Evolutionary conservation across 2,113 vertebrate genomes (phyloP), one percentile per base, ranked within the genome.

Genomic region (Garra rufa): DNA sequence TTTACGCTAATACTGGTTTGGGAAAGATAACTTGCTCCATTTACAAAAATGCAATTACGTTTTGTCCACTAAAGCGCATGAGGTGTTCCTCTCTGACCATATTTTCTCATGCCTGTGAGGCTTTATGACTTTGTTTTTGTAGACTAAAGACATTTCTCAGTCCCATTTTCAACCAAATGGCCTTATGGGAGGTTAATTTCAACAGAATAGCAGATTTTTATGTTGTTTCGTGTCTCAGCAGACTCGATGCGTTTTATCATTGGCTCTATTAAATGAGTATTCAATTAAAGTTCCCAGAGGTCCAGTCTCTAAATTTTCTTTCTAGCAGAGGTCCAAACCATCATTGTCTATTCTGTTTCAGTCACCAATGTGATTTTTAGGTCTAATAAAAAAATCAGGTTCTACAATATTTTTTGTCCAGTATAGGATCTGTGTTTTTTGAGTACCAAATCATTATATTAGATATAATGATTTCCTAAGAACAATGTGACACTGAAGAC

Each of bases 21-120:
- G 19, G 34, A 26, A 84, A 76, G 73, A 76, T 87, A 84, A 75
- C 65, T 61, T 38, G 55, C 69, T 65, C 76, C 57, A 30, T 65
- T 83, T 83, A 61, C 17, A 67, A 67, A 83, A 83, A 55, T 13
- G 21, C 57, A 75, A 83, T 87, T 79, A 80, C 2, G n/a, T 43
- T 63, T 79, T 61, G 76, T 26, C 41, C 21, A 46, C 28, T 34
- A 46, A 63, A 67, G 85, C 50, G 28, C 50, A 34, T 15, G 13
- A 74, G 71, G 17, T 63, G 7, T 9, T 10, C 46, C 19, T 13
- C 67, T 63, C 26, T 17, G 38, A 46, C 8, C 52, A 65, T 48
- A 65, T 79, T 77, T 84, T 19, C 67, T 83, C 41, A 24, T 83
- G 75, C 75, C 81, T n/a, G 34, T 44, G 41, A 79, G 63, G 63